Evolutionary conservation across 1,140 invertebrate genomes (phyloP).

Genomic region (Lasaia peninsularis): DNA sequence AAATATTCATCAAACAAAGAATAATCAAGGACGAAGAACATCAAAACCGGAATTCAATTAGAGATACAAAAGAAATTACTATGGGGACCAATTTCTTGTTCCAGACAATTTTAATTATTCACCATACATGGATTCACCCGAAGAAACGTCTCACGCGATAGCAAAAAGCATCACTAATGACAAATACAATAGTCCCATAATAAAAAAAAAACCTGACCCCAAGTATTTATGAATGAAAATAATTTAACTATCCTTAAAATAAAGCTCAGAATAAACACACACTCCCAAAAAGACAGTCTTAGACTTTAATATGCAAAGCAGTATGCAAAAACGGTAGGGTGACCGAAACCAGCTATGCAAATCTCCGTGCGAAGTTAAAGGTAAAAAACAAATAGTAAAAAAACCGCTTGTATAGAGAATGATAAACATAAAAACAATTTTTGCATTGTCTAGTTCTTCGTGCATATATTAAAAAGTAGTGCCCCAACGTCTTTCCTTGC

Average conservation of each 20-base stretch:
- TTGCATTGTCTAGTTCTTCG: conserved; percentile 50
- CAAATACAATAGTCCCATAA: conserved; percentile 44
- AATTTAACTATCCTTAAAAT: conserved; percentile 65
- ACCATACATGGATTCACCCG: conserved; percentile 39
- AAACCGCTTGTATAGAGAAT: conserved; percentile 66
- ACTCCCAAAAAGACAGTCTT: conserved; percentile 57
- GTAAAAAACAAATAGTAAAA: conserved; percentile 73
- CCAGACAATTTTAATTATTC: conserved; percentile 64
- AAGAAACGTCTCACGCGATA: conserved; percentile 56
- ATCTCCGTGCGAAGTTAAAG: conserved; percentile 70
- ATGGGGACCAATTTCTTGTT: conserved; percentile 57
- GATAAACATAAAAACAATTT: conserved; percentile 72
- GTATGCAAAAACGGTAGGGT: conserved; percentile 51
- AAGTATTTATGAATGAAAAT: conserved; percentile 59
- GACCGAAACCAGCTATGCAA: conserved; percentile 67
- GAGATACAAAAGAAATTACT: conserved; percentile 63
- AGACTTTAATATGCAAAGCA: conserved; percentile 66
- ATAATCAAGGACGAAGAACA: conserved; percentile 63
- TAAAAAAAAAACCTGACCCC: conserved; percentile 69
- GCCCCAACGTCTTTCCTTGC: conserved; percentile 45
- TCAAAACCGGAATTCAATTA: conserved; percentile 73
- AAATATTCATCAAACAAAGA: conserved; percentile 70
- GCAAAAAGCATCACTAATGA: conserved; percentile 66
- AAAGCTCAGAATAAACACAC: conserved; percentile 69
- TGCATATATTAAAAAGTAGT: conserved; percentile 53